These are phyloP conservation scores for Pocota personata DNA, from an alignment of 2,888 invertebrate genomes.

Conservation along the genomic window DNA sequence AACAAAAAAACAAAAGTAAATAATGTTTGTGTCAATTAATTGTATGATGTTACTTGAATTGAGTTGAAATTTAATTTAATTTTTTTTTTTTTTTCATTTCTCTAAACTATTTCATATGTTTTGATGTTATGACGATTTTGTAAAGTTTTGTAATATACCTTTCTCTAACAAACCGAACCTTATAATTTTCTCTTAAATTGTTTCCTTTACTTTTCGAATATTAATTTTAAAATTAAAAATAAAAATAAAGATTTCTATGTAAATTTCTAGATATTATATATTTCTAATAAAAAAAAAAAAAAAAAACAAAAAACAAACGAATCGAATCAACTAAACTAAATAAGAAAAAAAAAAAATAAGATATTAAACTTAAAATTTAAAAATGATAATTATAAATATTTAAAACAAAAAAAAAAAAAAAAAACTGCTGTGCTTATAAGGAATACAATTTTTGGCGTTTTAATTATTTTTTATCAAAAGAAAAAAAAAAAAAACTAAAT, in stretches of 20 bases:
- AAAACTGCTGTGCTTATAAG: conserved; percentile 72
- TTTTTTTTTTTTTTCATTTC: background rate
- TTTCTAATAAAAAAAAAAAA: conserved; percentile 41
- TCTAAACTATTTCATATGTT: background rate
- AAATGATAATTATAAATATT: conserved; percentile 56
- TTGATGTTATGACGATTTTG: background rate
- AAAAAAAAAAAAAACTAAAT: conserved; percentile 42
- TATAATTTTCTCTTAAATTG: background rate
- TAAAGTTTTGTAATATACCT: conserved; percentile 45
- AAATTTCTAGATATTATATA: conserved; percentile 68
- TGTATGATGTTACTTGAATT: conserved; percentile 32
- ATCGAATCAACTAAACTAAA: conserved; percentile 55
- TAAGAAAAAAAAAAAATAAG: background rate
- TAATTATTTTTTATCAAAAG: conserved; percentile 69
- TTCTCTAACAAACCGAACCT: conserved; percentile 10
- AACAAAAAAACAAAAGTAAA: conserved; percentile 30
- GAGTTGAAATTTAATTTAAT: conserved; percentile 9
- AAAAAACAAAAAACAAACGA: conserved; percentile 21
- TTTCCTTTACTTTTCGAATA: background rate
- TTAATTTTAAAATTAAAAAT: conserved; percentile 12
- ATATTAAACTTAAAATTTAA: conserved; percentile 44
- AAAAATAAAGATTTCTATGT: conserved; percentile 35
- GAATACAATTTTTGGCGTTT: conserved; percentile 71
- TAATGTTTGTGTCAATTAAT: conserved; percentile 63
- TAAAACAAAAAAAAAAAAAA: conserved; percentile 45